Evolutionary conservation across 53 echinoderm and acorn worm species (phyloP).

Genomic region (Luidia sarsii): DNA sequence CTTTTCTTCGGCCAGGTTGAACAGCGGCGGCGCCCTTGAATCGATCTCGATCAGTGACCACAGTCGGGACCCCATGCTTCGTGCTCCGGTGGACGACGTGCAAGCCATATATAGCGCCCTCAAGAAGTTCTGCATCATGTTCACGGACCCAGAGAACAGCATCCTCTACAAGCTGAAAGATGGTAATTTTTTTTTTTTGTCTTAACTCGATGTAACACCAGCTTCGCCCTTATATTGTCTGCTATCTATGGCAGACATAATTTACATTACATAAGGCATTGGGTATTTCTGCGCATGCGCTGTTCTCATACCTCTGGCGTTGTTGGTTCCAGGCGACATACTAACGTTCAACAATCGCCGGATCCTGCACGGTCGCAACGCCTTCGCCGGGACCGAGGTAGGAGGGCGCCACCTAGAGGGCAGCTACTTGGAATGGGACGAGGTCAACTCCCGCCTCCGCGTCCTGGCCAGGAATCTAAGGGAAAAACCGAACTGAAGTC

Average conservation of each 20-base stretch:
- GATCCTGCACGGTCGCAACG: constrained; percentile 57
- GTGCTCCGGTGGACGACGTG: constrained; percentile 61
- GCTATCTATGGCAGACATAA: too few relatives aligned
- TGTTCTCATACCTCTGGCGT: too few relatives aligned
- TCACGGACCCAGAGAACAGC: constrained; percentile 47
- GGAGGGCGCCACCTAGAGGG: constrained; percentile 66
- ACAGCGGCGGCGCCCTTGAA: constrained; percentile 47
- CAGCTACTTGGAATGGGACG: constrained; percentile 68
- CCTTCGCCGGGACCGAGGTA: constrained; percentile 34
- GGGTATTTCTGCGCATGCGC: too few relatives aligned
- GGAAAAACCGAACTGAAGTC: too few relatives aligned
- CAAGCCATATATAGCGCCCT: constrained; percentile 64
- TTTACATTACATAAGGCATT: too few relatives aligned
- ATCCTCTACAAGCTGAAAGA: constrained; percentile 48
- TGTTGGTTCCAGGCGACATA: constrained; percentile 50
- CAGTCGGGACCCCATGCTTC: constrained; percentile 61
- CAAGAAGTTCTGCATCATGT: constrained; percentile 50
- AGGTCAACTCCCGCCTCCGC: constrained; percentile 51
- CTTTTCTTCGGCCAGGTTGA: too few relatives aligned
- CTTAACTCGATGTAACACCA: too few relatives aligned
- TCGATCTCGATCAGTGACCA: constrained; percentile 60
- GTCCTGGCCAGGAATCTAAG: constrained; percentile 40
- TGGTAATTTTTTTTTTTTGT: constrained; percentile 44
- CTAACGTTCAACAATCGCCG: constrained; percentile 65
- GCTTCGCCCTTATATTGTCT: too few relatives aligned